Conservation (phyloP, 2,797 vertebrate species). For the Morelia viridis region DNA sequence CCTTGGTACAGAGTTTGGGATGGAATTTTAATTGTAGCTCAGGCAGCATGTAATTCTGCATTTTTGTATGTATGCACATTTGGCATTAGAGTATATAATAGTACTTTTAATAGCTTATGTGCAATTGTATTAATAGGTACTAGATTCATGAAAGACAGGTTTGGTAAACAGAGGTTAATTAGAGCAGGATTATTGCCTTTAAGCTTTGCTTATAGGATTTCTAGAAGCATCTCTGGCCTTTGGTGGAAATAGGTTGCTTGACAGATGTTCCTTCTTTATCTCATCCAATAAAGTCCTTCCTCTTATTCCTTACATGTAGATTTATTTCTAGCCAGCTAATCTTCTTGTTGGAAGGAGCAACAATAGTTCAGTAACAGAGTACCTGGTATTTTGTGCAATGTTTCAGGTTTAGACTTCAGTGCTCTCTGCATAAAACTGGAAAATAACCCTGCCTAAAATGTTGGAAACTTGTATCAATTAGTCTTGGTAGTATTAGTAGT, state of each 20-base stretch:
- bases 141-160: not conserved
- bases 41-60: too few relatives aligned
- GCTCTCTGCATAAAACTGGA: not conserved
- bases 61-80: too few relatives aligned
- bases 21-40: not conserved
- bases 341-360: not conserved
- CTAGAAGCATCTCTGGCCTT: not conserved
- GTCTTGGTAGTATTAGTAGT: not conserved
- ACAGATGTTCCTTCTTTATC: not conserved
- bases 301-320: not conserved
- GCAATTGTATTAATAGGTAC: not conserved
- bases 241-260: not conserved
- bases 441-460: not conserved
- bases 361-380: not conserved
- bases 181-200: not conserved
- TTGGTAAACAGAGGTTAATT: not conserved
- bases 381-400: not conserved
- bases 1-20: not conserved
- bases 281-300: not conserved
- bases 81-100: too few relatives aligned
- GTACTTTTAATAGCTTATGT: not conserved
- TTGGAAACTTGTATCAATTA: not conserved
- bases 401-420: not conserved
- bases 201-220: not conserved
- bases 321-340: not conserved